Base-by-base conservation (phyloP, 2,888 invertebrate species). In the Mellilla xanthometata region DNA sequence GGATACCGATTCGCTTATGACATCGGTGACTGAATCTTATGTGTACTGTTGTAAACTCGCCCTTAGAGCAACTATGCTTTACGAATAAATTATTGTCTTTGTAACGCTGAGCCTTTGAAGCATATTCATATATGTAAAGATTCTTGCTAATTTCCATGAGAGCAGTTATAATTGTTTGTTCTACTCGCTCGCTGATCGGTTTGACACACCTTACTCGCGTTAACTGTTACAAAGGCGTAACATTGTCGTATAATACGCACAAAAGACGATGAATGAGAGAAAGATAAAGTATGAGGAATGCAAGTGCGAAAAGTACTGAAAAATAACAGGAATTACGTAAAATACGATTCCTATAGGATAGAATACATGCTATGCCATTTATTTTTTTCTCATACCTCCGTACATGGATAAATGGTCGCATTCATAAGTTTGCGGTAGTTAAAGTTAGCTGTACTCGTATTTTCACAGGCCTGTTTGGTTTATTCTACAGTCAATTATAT, bases 1-100 rank as follows among this genome's bases (percentile, higher is more conserved):
- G 38, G 45, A 43, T 34, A 32, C 45, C 28, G 62, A 64, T 61
- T 58, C 51, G 35, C 46, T 61, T 63, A 65, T 62, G 64, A 58
- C 63, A 57, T 42, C 47, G 49, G 49, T 54, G 56, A 56, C 49
- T 53, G 55, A 53, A 53, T 59, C 58, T 62, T 62, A 64, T 62
- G 63, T 49, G 43, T 55, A 58, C 56, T 51, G 56, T 64, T 59
- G 67, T 61, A 62, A 65, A 66, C 52, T 40, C 50, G 53, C 49
- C 52, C 45, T 41, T 45, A 39, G 30, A 31, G 35, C 31, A 56
- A 62, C 43, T 39, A 62, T 52, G 54, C 52, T 43, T 38, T 54
- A 49, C 54, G 54, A 58, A 58, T 54, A 54, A 43, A 51, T 51
- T 52, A 41, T 31, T 49, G 23, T 35, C 24, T 7, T 24, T 24